phyloP scores from a whole-genome alignment of 2,888 invertebrate species.

The Tromatobia lineatoria region DNA sequence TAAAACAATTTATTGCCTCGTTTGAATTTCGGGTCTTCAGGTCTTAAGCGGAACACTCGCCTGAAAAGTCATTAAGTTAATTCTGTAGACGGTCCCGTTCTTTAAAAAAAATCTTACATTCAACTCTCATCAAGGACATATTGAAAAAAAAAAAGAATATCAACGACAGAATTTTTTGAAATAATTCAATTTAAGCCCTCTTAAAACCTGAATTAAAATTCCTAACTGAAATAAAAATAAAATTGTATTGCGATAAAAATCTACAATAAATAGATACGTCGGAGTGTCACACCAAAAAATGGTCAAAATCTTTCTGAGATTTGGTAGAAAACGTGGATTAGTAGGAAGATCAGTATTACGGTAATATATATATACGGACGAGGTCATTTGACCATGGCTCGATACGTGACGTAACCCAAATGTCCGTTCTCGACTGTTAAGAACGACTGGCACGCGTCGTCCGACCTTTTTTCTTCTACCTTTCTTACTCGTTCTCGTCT shows the following conservation, averaged over 20 bases:
- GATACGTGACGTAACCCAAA: constrained; percentile 47
- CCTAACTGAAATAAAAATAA: background rate
- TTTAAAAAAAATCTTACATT: too few relatives aligned
- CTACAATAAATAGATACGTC: background rate
- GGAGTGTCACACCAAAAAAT: background rate
- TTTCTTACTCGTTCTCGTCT: too few relatives aligned
- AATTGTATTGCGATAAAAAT: background rate
- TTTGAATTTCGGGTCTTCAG: background rate
- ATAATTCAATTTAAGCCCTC: too few relatives aligned
- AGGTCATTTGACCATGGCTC: constrained; percentile 61
- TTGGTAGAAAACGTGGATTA: constrained; percentile 16
- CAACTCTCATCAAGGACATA: too few relatives aligned
- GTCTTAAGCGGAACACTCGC: too few relatives aligned
- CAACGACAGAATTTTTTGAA: too few relatives aligned
- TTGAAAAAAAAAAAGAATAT: too few relatives aligned
- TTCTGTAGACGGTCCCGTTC: too few relatives aligned
- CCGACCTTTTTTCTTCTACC: constrained; percentile 28
- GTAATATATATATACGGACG: constrained; percentile 19
- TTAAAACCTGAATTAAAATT: too few relatives aligned
- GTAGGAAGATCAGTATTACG: constrained; percentile 11
- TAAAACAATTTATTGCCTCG: too few relatives aligned
- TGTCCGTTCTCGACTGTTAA: constrained; percentile 37
- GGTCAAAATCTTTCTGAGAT: constrained; percentile 16
- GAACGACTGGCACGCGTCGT: constrained; percentile 52
- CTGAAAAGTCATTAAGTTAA: too few relatives aligned